Percentiles rank a stretch among this genome's conserved stretches.
Evolutionary conservation across 2,888 invertebrate genomes (phyloP).

Genomic region (Bombylius major): DNA sequence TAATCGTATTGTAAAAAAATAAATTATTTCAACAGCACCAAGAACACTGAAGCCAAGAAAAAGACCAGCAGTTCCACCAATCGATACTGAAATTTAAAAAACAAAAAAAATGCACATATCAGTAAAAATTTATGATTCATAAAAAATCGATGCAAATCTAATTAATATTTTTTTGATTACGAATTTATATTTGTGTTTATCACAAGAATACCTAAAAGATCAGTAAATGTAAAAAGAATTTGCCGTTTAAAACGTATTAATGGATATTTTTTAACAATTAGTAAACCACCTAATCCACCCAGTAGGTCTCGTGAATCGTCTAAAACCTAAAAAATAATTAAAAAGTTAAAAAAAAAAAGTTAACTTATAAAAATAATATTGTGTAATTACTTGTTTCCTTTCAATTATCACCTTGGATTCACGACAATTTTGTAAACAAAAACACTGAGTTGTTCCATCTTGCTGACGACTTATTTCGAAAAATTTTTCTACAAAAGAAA

Average conservation of each 20-base stretch:
- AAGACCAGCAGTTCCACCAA: constrained; percentile 68
- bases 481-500: background rate
- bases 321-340: constrained; percentile 14
- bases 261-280: constrained; percentile 24
- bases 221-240: constrained; percentile 32
- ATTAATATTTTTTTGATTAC: too few species aligned
- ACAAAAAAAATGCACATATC: background rate
- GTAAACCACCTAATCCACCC: constrained; percentile 19
- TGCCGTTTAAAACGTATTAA: constrained; percentile 26
- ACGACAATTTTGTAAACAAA: constrained; percentile 28
- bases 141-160: too few species aligned
- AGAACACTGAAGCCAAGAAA: constrained; percentile 67
- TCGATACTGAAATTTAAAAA: constrained; percentile 44
- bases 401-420: constrained; percentile 21
- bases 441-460: constrained; percentile 14
- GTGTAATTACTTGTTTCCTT: constrained; percentile 2
- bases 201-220: constrained; percentile 26
- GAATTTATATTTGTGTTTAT: too few species aligned
- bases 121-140: background rate
- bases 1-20: constrained; percentile 53
- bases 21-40: constrained; percentile 61
- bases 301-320: constrained; percentile 22
- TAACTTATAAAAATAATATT: background rate
- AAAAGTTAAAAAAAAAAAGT: background rate
- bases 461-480: background rate